Base-by-base conservation (phyloP, 2,888 invertebrate species). In the Oasisia sp. region DNA sequence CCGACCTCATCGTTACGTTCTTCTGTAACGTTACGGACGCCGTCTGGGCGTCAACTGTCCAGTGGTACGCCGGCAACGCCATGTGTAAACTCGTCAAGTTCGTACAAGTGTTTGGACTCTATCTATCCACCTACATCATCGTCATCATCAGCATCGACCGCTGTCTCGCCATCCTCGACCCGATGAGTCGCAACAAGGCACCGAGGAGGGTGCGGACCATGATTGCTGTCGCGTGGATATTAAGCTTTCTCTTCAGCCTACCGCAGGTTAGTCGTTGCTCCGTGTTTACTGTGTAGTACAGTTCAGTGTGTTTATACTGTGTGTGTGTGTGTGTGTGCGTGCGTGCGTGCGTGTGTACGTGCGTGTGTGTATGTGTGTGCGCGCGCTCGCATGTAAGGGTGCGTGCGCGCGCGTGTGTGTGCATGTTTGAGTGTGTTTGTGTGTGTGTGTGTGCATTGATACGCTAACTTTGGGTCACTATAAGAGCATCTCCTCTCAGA, bases 21-120 rank as follows among this genome's bases (percentile, higher is more conserved):
- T 98, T 98, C 96, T 98, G 98, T 95, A 97, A 98, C 93, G 97
- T 97, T 5, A 98, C 98, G 0, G 98, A 98, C 95, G 98, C 98
- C 0, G 97, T 97, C 0, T 98, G 98, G 98, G 97, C 97, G 90
- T 98, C 97, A 92, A 97, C 98, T 0, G 98, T 98, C 0, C 97
- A 98, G 93, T 98, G 98, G 98, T 96, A 97, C 91, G 98, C 98
- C 27, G 98, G 98, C 2, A 98, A 98, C 95, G 96, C 97, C 14
- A 97, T 97, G 90, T 98, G 98, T 96, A 98, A 98, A 96, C 94
- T 98, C 92, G 97, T 98, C 95, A 98, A 98, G 96, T 98, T 97
- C 94, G 97, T 98, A 91, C 98, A 93, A 92, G 98, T 98, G 97
- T 98, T 98, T 95, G 97, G 98, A 92, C 97, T 98, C 92, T 98